Base-by-base conservation (phyloP, 2,113 vertebrate genomes). In the Syrrhaptes paradoxus region DNA sequence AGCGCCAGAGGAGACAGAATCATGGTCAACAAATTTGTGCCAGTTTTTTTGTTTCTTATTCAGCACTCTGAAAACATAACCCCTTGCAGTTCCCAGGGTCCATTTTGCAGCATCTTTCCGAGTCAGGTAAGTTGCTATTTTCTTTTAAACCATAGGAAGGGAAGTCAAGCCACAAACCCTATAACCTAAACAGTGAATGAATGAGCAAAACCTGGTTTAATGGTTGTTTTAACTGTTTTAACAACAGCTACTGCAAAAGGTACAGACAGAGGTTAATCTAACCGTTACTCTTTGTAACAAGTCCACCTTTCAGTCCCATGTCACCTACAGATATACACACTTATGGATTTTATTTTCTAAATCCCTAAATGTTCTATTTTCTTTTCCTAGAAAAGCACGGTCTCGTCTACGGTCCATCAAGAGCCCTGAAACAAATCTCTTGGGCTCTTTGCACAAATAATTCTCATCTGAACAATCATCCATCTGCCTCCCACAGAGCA, bases 1-100 rank as follows among this genome's bases (percentile, higher is more conserved):
- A 95, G 66, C 0, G 28, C 74, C 81, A 96, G 80, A 77, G 77
- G 84, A 94, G 77, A 92, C 1, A 93, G 54, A 87, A 95, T 75
- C 76, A 55, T 0, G 1, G 80, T 63, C 6, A 84, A 24, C 93
- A 92, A 38, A 72, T 0, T 3, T 1, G 3, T 71, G 73, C 80
- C 73, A 59, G 21, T 24, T n/a, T 57, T 84, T 92, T 52, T 73
- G 77, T 79, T 29, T 59, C 51, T 62, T 87, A 75, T 74, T 92
- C 70, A 77, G 73, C 80, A 75, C 49, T 52, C 51, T 51, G n/a
- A 65, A 65, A 93, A 70, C 76, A 65, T 73, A 82, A 65, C 12
- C 28, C 36, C 55, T 75, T 55, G 58, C 41, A 9, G 24, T 82
- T 89, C 73, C 84, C 54, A 57, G 45, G 66, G 57, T 84, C 48